Conservation (phyloP, 2,888 invertebrate species). For the Campopleginae sp. region DNA sequence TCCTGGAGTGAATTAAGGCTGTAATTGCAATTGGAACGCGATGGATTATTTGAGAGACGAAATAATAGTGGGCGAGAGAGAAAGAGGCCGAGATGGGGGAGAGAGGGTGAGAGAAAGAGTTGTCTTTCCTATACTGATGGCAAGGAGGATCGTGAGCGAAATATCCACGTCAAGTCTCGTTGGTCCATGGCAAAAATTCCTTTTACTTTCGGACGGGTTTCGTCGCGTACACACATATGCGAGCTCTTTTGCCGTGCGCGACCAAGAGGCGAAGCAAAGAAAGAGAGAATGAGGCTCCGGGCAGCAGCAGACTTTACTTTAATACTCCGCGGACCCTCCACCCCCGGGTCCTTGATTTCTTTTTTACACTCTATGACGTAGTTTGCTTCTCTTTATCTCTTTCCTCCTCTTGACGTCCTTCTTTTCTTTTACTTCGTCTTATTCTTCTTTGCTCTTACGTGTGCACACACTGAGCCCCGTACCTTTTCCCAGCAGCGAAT, state of each 20-base stretch:
- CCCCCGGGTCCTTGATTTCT: constrained; percentile 68
- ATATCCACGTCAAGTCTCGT: constrained; percentile 68
- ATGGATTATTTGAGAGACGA: constrained; percentile 27
- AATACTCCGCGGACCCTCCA: constrained; percentile 68
- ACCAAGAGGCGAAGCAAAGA: constrained; percentile 39
- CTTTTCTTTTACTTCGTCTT: constrained; percentile 35
- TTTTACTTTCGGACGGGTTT: constrained; percentile 66
- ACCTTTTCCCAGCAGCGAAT: constrained; percentile 29
- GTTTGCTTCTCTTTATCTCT: constrained; percentile 47
- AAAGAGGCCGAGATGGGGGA: not conserved
- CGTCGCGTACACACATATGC: constrained; percentile 52
- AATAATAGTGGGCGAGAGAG: not conserved
- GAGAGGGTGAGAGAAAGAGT: constrained; percentile 38
- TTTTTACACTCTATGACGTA: constrained; percentile 67
- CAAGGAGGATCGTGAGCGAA: constrained; percentile 66
- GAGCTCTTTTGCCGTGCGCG: constrained; percentile 49
- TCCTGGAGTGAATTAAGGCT: constrained; percentile 36
- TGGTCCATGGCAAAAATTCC: constrained; percentile 64
- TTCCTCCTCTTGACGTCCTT: constrained; percentile 44
- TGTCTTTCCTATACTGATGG: constrained; percentile 42
- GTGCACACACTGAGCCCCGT: constrained; percentile 4
- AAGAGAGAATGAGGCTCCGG: constrained; percentile 46
- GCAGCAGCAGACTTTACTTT: constrained; percentile 70
- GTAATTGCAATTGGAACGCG: constrained; percentile 45
- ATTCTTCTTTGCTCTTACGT: constrained; percentile 22